Base-by-base conservation (phyloP, 2,888 invertebrate species). In the Rhaphigaster nebulosa region DNA sequence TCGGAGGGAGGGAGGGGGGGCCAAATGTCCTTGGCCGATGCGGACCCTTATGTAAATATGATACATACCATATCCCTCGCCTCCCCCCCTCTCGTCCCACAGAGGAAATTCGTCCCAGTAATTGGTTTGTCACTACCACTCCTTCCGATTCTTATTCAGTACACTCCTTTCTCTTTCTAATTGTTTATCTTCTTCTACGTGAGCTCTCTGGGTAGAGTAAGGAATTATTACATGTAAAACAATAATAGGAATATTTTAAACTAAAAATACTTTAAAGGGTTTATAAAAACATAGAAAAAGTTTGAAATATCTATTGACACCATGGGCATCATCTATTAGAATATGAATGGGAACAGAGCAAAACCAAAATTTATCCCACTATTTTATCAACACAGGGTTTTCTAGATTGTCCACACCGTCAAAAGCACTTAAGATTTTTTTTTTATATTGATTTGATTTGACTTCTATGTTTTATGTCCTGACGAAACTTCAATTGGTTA, bases 11-110 rank as follows among this genome's bases (percentile, higher is more conserved):
- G n/a, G n/a, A n/a, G n/a, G 60, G 60, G 60, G 13, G 10, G 29
- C 60, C 60, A 29, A 65, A 65, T 65, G 60, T 29, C 29, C 60
- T 29, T n/a, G n/a, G 1, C 12, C 60, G n/a, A n/a, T 3, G n/a
- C n/a, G n/a, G n/a, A n/a, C 70, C 70, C 34, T 70, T 70, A 70
- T 70, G 70, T 34, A 70, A 70, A 70, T 70, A 70, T 65, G 60
- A 65, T 70, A 70, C 70, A 20, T 70, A 70, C 34, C 70, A 70
- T 34, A 70, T 34, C 70, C 70, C 12, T 3, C 56, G 6, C 56
- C 26, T n/a, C 65, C 15, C 65, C 70, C 70, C 5, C 13, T 0
- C 60, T n/a, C 4, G 23, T 10, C 20, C 56, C 60, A 13, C 29
- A 29, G 70, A 70, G 70, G 34, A 34, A 34, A 34, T 70, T 70